Evolutionary conservation across 1,140 invertebrate species (phyloP).

Genomic region (Cryptotermes secundus): DNA sequence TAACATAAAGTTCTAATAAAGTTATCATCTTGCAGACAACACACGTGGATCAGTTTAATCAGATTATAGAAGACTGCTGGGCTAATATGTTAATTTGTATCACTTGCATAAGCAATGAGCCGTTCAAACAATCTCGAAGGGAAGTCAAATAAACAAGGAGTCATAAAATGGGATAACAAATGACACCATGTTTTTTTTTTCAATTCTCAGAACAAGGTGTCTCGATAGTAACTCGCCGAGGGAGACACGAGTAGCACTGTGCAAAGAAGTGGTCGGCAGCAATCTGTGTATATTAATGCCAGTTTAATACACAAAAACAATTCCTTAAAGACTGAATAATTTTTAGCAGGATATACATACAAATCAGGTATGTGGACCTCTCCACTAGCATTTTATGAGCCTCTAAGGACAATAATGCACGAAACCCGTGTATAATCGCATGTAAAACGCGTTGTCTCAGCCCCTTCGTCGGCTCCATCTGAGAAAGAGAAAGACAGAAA

Average conservation of each 20-base stretch:
- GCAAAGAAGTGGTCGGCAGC: background rate
- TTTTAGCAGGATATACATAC: background rate
- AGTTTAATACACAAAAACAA: background rate
- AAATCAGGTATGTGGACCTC: background rate
- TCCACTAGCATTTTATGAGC: background rate
- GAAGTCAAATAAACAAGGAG: background rate
- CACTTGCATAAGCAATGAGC: no score
- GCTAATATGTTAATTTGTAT: no score
- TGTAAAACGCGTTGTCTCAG: slow-evolving; percentile 4
- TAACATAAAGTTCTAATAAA: no score
- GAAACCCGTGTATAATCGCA: background rate
- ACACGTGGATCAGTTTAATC: no score
- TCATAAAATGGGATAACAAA: slow-evolving; percentile 10
- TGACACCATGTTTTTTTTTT: background rate
- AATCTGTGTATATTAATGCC: background rate
- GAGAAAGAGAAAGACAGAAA: background rate
- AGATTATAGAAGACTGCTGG: no score
- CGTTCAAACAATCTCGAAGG: no score
- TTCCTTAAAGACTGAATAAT: background rate
- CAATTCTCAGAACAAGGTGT: background rate
- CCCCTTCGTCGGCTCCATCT: background rate
- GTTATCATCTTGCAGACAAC: no score
- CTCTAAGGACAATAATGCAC: background rate
- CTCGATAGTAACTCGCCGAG: background rate
- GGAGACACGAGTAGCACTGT: background rate